These are phyloP conservation scores for Watersipora subatra DNA, from an alignment of 1,140 invertebrate genomes.

Conservation along the genomic window DNA sequence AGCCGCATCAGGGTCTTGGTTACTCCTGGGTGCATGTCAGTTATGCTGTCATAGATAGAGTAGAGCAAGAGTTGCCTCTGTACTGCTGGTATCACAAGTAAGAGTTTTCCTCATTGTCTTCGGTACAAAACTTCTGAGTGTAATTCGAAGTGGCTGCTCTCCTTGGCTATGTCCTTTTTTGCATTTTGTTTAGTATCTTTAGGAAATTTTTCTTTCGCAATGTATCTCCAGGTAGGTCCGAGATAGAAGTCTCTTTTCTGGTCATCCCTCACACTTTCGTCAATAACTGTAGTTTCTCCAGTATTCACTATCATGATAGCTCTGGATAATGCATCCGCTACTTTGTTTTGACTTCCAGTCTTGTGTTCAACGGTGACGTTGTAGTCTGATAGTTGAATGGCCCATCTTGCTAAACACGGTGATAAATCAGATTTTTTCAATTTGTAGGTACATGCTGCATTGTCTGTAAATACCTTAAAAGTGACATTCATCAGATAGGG, in stretches of 20 bases:
- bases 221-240: neutral
- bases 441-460: conserved; percentile 8
- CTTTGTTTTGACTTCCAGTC: conserved; percentile 12
- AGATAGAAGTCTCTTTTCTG: neutral
- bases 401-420: conserved; percentile 16
- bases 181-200: neutral
- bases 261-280: neutral
- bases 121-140: neutral
- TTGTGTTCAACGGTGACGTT: conserved; percentile 16
- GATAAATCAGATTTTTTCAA: conserved; percentile 8
- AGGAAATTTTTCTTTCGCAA: neutral
- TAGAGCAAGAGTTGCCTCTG: neutral
- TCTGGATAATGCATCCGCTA: conserved; percentile 15
- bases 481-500: conserved; percentile 8
- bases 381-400: conserved; percentile 13
- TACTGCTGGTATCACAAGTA: neutral
- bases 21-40: conserved; percentile 5
- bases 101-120: neutral
- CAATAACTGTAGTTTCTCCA: neutral
- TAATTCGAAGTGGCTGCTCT: neutral
- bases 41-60: conserved; percentile 9
- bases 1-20: conserved; percentile 8
- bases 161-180: neutral
- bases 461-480: conserved; percentile 5
- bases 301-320: neutral